A percentile compares a stretch with the other conserved stretches of the same genome.
phyloP scores from a whole-genome alignment of 2,113 vertebrate species.

The Boleophthalmus pectinirostris region DNA sequence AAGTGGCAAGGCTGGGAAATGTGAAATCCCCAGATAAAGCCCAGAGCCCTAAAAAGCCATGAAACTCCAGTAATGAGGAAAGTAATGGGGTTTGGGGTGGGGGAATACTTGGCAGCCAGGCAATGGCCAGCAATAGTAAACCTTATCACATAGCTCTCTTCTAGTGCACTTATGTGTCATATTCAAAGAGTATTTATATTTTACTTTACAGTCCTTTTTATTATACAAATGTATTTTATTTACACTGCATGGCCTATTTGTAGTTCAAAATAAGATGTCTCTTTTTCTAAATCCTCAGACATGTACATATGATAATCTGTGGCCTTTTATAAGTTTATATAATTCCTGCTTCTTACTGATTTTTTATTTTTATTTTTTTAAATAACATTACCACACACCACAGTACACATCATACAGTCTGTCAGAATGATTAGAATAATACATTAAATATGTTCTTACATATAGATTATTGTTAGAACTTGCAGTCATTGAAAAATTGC shows the following conservation, averaged over 20 bases:
- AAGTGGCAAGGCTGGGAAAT: slow-evolving; percentile 70
- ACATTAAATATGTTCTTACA: neutral
- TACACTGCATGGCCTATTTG: too few species aligned
- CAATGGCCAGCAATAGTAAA: slow-evolving; percentile 30
- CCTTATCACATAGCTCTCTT: slow-evolving; percentile 12
- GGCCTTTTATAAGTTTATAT: too few species aligned
- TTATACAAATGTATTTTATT: too few species aligned
- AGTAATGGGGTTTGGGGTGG: slow-evolving; percentile 70
- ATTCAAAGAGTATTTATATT: neutral
- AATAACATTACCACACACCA: too few species aligned
- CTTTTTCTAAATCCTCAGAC: too few species aligned
- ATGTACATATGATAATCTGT: too few species aligned
- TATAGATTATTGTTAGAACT: neutral
- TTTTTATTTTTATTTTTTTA: too few species aligned
- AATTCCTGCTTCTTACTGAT: too few species aligned
- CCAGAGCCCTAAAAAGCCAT: slow-evolving; percentile 72
- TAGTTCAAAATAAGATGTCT: too few species aligned
- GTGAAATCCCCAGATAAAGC: slow-evolving; percentile 79
- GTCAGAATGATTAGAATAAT: neutral
- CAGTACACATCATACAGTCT: too few species aligned
- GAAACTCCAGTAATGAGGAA: slow-evolving; percentile 76
- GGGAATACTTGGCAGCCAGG: slow-evolving; percentile 62
- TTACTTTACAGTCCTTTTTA: too few species aligned
- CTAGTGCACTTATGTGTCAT: slow-evolving; percentile 16
- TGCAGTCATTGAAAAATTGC: neutral